Percentiles rank a stretch among this genome's conserved stretches.
Evolutionary conservation across 2,797 vertebrate species (phyloP).

Genomic region (Thunnus albacares): DNA sequence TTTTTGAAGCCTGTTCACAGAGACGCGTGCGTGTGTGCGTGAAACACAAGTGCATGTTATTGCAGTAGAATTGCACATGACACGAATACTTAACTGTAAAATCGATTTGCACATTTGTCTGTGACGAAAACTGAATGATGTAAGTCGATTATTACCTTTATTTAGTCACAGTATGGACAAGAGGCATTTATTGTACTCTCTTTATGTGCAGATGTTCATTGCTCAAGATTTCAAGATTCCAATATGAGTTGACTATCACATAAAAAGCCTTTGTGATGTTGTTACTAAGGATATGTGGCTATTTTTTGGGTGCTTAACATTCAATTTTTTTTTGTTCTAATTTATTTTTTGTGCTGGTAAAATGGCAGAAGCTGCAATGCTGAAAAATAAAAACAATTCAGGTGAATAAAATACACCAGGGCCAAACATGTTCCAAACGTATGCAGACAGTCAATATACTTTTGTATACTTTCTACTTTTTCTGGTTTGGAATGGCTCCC

Average conservation of each 20-base stretch:
- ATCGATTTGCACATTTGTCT: slow-evolving; percentile 76
- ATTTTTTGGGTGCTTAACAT: neutral
- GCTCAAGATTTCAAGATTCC: slow-evolving; percentile 30
- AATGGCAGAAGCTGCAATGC: neutral
- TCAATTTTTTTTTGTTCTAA: neutral
- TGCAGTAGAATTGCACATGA: slow-evolving; percentile 61
- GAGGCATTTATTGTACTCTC: slow-evolving; percentile 7
- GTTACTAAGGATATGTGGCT: neutral
- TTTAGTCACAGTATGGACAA: slow-evolving; percentile 48
- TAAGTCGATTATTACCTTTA: slow-evolving; percentile 54
- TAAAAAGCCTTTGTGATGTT: neutral
- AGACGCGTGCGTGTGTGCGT: slow-evolving; percentile 43
- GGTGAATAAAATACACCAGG: too few relatives aligned
- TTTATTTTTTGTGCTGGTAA: neutral
- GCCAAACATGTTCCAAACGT: too few relatives aligned
- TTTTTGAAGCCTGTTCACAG: slow-evolving; percentile 52
- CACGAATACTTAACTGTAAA: slow-evolving; percentile 67
- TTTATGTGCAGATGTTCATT: slow-evolving; percentile 52
- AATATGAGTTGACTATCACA: neutral
- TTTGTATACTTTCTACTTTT: too few relatives aligned
- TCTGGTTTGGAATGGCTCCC: too few relatives aligned
- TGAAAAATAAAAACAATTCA: too few relatives aligned
- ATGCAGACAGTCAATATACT: too few relatives aligned
- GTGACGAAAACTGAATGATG: slow-evolving; percentile 53
- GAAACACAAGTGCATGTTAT: slow-evolving; percentile 63